A percentile compares a stretch with the other conserved stretches of the same genome.
Evolutionary conservation across 2,888 invertebrate species (phyloP).

Genomic region (Liopterus haemorrhoidalis): DNA sequence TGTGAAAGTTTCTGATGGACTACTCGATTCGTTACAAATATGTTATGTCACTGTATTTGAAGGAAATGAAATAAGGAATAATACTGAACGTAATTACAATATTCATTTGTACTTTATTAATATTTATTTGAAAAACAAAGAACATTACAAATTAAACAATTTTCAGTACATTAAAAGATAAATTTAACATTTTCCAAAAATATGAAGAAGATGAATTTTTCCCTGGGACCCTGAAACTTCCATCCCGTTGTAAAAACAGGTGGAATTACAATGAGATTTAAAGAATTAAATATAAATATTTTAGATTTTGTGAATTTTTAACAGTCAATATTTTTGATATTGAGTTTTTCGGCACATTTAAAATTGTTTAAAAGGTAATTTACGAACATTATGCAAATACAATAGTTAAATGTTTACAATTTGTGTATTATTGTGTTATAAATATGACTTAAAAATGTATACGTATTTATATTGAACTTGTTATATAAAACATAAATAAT

Average conservation of each 20-base stretch:
- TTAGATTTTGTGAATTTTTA: constrained; percentile 28
- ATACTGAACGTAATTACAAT: neutral
- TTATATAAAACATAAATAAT: constrained; percentile 28
- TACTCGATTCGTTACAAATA: too few relatives aligned
- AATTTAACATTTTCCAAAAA: constrained; percentile 48
- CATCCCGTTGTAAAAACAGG: constrained; percentile 38
- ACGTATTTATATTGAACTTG: constrained; percentile 21
- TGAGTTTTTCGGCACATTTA: constrained; percentile 34
- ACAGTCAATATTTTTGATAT: constrained; percentile 28
- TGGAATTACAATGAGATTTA: constrained; percentile 38
- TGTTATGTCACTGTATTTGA: too few relatives aligned
- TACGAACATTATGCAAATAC: constrained; percentile 30
- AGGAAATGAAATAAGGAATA: neutral
- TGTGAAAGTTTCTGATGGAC: too few relatives aligned
- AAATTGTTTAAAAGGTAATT: constrained; percentile 32
- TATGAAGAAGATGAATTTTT: constrained; percentile 47
- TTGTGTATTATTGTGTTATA: constrained; percentile 19
- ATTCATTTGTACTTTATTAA: constrained; percentile 33
- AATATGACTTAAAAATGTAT: constrained; percentile 24
- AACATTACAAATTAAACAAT: constrained; percentile 49
- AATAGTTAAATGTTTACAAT: constrained; percentile 25
- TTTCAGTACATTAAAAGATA: constrained; percentile 47
- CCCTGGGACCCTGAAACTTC: constrained; percentile 54
- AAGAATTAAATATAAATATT: constrained; percentile 30
- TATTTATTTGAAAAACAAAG: constrained; percentile 48